Conservation (phyloP, 1,140 invertebrate species). For the Drosophila ananassae region DNA sequence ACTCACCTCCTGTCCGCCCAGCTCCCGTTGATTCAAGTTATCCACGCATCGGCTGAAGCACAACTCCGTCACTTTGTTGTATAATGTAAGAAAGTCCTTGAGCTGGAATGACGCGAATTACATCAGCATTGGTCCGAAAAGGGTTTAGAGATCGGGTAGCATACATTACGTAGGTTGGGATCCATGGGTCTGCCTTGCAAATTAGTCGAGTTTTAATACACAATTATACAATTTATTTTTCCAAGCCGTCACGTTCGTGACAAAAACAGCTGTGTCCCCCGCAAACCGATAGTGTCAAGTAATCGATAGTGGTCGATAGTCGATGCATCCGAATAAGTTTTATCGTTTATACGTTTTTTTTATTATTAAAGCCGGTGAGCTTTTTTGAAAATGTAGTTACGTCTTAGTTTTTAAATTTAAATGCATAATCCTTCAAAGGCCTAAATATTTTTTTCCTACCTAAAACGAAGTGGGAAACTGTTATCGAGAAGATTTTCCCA, state of each 20-base stretch:
- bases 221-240: conserved; percentile 33
- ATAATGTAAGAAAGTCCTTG: conserved; percentile 93
- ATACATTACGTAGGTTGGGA: conserved; percentile 72
- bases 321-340: background rate
- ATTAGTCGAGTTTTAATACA: conserved; percentile 14
- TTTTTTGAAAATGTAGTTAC: background rate
- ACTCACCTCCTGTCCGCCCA: conserved; percentile 89
- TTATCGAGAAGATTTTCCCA: too few relatives aligned
- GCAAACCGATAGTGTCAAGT: background rate
- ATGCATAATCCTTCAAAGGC: too few relatives aligned
- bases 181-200: conserved; percentile 43
- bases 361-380: too few relatives aligned
- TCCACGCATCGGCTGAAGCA: conserved; percentile 94
- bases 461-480: too few relatives aligned
- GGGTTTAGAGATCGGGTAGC: background rate
- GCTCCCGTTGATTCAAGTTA: conserved; percentile 92
- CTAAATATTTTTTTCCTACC: too few relatives aligned
- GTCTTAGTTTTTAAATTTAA: too few relatives aligned
- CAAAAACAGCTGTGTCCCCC: conserved; percentile 17
- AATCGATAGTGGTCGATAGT: background rate
- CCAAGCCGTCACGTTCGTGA: conserved; percentile 6
- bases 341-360: background rate
- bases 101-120: conserved; percentile 85
- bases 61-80: conserved; percentile 93
- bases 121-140: background rate